Percentiles rank a stretch among this genome's conserved stretches.
Evolutionary conservation across 2,797 vertebrate genomes (phyloP).

Genomic region (Catostomus latipinnis): DNA sequence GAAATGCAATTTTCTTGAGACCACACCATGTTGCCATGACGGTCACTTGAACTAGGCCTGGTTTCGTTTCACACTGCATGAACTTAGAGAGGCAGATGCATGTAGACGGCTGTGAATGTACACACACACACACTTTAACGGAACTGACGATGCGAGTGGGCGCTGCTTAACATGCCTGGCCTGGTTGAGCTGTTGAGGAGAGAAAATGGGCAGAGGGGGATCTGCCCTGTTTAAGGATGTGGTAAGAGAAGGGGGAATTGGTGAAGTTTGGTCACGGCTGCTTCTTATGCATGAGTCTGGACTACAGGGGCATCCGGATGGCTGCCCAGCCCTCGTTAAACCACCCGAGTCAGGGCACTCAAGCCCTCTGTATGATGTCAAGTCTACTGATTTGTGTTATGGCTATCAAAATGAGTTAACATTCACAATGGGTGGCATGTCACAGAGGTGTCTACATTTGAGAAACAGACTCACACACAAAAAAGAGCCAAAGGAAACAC

Average conservation of each 20-base stretch:
- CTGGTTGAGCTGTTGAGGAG: slow-evolving; percentile 22
- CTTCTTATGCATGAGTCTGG: slow-evolving; percentile 60
- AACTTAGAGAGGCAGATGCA: slow-evolving; percentile 70
- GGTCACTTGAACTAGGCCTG: slow-evolving; percentile 12
- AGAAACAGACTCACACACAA: slow-evolving; percentile 4
- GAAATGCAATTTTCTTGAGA: not conserved
- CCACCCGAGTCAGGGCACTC: not conserved
- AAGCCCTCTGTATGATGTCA: slow-evolving; percentile 83
- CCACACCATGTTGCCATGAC: not conserved
- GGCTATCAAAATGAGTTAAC: slow-evolving; percentile 91
- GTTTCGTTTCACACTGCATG: slow-evolving; percentile 24
- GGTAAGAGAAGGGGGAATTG: slow-evolving; percentile 2
- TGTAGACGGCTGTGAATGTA: slow-evolving; percentile 74
- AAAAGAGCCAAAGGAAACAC: slow-evolving; percentile 26
- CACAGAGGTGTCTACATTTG: slow-evolving; percentile 55
- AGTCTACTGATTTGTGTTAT: slow-evolving; percentile 87
- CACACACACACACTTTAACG: slow-evolving; percentile 70
- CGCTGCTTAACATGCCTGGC: slow-evolving; percentile 56
- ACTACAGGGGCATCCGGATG: slow-evolving; percentile 73
- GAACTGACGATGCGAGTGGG: slow-evolving; percentile 76
- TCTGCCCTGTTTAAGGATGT: slow-evolving; percentile 31
- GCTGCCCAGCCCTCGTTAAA: slow-evolving; percentile 88
- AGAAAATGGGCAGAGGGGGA: not conserved
- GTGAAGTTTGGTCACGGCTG: not conserved
- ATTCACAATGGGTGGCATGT: slow-evolving; percentile 77